phyloP scores from a whole-genome alignment of 1,140 invertebrate species.

The Pectinophora gossypiella region DNA sequence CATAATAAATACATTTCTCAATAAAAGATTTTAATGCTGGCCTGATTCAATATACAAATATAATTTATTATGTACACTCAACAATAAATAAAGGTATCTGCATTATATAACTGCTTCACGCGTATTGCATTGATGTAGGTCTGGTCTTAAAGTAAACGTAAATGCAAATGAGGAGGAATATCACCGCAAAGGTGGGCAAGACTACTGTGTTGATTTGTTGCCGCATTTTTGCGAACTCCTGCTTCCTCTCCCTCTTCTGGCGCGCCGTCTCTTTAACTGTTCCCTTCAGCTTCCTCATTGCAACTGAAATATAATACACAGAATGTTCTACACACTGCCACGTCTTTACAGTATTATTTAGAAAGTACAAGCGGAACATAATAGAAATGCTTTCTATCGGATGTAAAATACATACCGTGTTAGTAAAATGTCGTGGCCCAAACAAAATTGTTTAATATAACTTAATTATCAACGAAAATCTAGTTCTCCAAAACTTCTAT shows the following conservation, averaged over 20 bases:
- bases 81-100: too few relatives aligned
- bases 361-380: too few relatives aligned
- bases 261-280: slow-evolving; percentile 88
- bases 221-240: slow-evolving; percentile 87
- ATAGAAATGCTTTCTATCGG: too few relatives aligned
- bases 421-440: too few relatives aligned
- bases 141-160: slow-evolving; percentile 88
- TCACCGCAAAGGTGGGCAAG: slow-evolving; percentile 80
- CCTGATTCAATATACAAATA: background rate
- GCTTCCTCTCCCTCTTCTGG: slow-evolving; percentile 88
- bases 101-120: slow-evolving; percentile 27
- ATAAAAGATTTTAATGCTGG: too few relatives aligned
- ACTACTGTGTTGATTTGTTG: slow-evolving; percentile 85
- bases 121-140: slow-evolving; percentile 72
- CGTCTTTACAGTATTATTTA: too few relatives aligned
- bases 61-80: slow-evolving; percentile 13
- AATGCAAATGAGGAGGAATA: slow-evolving; percentile 83
- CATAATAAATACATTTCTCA: background rate
- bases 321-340: slow-evolving; percentile 1
- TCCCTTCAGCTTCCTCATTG: slow-evolving; percentile 87
- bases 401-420: too few relatives aligned
- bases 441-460: too few relatives aligned
- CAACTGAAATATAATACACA: background rate
- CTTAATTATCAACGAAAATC: too few relatives aligned
- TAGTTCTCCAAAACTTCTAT: too few relatives aligned